Conservation (phyloP, 2,888 invertebrate genomes). For the Meteorus colon region DNA sequence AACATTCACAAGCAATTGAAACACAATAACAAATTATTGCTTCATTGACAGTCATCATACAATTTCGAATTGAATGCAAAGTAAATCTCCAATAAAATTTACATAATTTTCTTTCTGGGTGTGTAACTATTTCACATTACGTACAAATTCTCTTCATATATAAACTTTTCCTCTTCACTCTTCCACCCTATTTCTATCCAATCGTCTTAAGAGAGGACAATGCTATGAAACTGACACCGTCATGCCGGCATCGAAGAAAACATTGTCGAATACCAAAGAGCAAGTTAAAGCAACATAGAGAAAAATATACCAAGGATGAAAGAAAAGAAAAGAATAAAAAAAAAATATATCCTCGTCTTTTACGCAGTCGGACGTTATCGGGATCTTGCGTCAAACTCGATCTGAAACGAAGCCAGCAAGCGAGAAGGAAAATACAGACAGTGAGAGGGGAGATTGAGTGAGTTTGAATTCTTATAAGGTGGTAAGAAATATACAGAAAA, state of each 20-base stretch:
- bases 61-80: too few relatives aligned
- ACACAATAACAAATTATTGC: too few relatives aligned
- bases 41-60: too few relatives aligned
- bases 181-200: not conserved
- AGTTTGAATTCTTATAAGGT: slow-evolving; percentile 1
- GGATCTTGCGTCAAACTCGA: slow-evolving; percentile 70
- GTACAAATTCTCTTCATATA: too few relatives aligned
- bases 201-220: slow-evolving; percentile 48
- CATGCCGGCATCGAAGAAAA: slow-evolving; percentile 49
- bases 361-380: slow-evolving; percentile 62
- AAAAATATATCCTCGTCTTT: slow-evolving; percentile 45
- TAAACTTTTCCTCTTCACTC: too few relatives aligned
- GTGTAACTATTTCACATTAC: too few relatives aligned
- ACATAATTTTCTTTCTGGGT: too few relatives aligned
- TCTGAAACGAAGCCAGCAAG: slow-evolving; percentile 55
- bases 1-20: too few relatives aligned
- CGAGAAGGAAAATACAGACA: not conserved
- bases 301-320: not conserved
- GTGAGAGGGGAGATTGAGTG: slow-evolving; percentile 20
- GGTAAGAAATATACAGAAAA: slow-evolving; percentile 33
- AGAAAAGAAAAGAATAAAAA: slow-evolving; percentile 14
- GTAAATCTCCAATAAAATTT: too few relatives aligned
- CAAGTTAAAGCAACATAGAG: slow-evolving; percentile 2
- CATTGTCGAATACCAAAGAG: slow-evolving; percentile 20
- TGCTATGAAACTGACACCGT: slow-evolving; percentile 65